These are phyloP conservation scores for Leptinotarsa defecta DNA, from an alignment of 1,140 invertebrate species.

Conservation along the genomic window DNA sequence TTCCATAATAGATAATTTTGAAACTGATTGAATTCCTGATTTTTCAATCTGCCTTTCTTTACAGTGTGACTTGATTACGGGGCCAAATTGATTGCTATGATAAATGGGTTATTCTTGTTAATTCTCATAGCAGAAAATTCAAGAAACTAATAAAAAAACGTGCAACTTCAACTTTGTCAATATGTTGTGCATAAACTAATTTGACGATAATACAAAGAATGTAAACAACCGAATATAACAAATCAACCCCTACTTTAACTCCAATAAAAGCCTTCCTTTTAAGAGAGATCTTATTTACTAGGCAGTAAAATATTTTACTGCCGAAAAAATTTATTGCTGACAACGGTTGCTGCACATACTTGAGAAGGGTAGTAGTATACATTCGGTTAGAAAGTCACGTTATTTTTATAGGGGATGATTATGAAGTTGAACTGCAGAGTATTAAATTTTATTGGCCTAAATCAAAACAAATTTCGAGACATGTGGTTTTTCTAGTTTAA, in stretches of 20 bases:
- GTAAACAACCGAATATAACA: background rate
- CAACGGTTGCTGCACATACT: background rate
- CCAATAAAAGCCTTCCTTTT: background rate
- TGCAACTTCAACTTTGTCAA: no score
- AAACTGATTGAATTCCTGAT: no score
- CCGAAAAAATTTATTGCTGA: background rate
- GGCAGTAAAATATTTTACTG: constrained; percentile 8
- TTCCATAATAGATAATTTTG: no score
- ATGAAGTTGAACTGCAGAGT: background rate
- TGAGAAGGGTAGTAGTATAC: background rate
- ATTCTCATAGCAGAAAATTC: no score
- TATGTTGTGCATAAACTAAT: background rate
- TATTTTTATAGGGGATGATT: constrained; percentile 7
- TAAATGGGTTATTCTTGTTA: no score
- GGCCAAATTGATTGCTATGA: no score
- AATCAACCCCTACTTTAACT: background rate
- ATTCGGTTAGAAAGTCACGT: constrained; percentile 2
- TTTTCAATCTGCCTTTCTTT: no score
- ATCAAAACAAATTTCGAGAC: background rate
- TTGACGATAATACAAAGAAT: background rate
- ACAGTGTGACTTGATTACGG: no score
- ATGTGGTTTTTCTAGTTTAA: background rate
- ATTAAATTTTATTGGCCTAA: background rate
- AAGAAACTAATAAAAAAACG: no score
- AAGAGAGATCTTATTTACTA: background rate